Percentiles rank a stretch among this genome's conserved stretches.
Evolutionary conservation across 2,888 invertebrate species (phyloP).

Genomic region (Euphydryas editha): DNA sequence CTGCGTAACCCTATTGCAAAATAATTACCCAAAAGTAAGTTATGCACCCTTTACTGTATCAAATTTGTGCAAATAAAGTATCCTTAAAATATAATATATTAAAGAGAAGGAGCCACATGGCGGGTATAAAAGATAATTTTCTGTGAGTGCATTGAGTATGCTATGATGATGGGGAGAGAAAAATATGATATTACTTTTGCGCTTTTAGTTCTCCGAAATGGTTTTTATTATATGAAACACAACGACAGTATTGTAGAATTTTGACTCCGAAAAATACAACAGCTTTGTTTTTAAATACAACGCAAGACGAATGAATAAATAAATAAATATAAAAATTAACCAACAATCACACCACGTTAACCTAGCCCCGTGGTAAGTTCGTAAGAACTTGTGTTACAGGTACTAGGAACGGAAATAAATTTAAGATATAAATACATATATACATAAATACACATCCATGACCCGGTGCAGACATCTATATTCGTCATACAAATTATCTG

Average conservation of each 20-base stretch:
- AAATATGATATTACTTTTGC: slow-evolving; percentile 61
- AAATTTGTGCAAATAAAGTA: slow-evolving; percentile 76
- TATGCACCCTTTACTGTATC: slow-evolving; percentile 82
- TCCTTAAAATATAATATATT: slow-evolving; percentile 67
- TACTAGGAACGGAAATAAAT: no score
- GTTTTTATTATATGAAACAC: background rate
- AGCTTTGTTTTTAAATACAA: background rate
- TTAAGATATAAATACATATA: no score
- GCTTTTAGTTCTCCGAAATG: slow-evolving; percentile 38
- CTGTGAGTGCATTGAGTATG: slow-evolving; percentile 59
- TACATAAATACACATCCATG: no score
- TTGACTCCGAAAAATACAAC: background rate
- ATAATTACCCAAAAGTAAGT: slow-evolving; percentile 80
- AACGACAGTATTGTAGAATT: background rate
- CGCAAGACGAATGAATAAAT: no score
- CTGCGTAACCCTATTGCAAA: slow-evolving; percentile 78
- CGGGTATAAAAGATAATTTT: slow-evolving; percentile 67
- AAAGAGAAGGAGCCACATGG: slow-evolving; percentile 73
- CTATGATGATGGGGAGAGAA: slow-evolving; percentile 50
- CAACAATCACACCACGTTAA: no score
- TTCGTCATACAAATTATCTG: no score
- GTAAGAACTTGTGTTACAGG: no score
- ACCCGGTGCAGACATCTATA: no score
- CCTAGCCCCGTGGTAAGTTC: no score
- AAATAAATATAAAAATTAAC: no score